These are phyloP conservation scores for Tipula unca DNA, from an alignment of 2,888 invertebrate genomes.

Conservation along the genomic window DNA sequence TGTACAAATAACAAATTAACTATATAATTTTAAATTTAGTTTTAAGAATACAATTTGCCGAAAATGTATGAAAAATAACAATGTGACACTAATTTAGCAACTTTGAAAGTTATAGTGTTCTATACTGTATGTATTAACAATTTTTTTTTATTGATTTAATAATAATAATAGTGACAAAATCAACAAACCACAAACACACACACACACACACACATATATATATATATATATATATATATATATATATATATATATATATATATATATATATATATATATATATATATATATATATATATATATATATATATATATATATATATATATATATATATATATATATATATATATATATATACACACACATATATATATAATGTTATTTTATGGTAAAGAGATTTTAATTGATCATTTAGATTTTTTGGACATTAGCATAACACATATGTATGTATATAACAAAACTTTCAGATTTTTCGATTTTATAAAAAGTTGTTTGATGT, in stretches of 20 bases:
- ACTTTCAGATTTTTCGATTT: no score
- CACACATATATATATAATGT: neutral
- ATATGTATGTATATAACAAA: no score
- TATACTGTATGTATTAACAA: neutral
- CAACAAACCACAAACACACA: neutral
- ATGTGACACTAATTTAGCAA: neutral
- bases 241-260: no score
- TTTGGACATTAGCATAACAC: neutral
- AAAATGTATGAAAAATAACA: neutral
- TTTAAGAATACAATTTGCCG: neutral
- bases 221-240: no score
- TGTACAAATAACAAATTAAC: no score
- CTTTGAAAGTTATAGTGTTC: neutral
- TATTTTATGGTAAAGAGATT: neutral
- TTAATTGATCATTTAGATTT: neutral
- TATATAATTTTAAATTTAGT: no score
- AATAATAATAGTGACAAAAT: neutral
- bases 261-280: no score
- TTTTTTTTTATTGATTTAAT: neutral
- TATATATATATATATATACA: no score
- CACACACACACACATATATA: neutral
- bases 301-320: no score
- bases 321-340: no score
- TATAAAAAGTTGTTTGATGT: no score
- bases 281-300: no score